phyloP scores from a whole-genome alignment of 2,888 invertebrate genomes.

The Acleris laterana region DNA sequence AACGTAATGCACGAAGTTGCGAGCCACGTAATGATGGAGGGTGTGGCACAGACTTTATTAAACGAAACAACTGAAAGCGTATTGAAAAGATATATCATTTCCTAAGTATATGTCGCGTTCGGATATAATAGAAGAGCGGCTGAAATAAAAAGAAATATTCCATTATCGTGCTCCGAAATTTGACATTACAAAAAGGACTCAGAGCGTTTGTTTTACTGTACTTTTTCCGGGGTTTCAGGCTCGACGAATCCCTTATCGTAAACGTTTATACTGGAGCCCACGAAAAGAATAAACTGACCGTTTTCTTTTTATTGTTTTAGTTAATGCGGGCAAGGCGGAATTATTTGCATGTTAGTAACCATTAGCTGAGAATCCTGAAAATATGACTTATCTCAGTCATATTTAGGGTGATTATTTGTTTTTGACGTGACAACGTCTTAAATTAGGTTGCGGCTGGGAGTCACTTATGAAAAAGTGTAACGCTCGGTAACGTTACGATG shows the following conservation, averaged over 20 bases:
- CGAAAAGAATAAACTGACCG: slow-evolving; percentile 25
- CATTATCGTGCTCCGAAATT: slow-evolving; percentile 16
- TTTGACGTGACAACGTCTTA: too few species aligned
- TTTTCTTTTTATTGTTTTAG: slow-evolving; percentile 30
- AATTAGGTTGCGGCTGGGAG: too few species aligned
- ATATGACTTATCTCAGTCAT: too few species aligned
- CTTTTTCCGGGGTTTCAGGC: slow-evolving; percentile 3
- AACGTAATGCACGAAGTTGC: too few species aligned
- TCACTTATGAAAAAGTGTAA: too few species aligned
- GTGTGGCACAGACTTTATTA: slow-evolving; percentile 9
- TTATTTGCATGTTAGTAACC: slow-evolving; percentile 23
- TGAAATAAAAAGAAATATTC: slow-evolving; percentile 25
- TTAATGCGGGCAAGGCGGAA: slow-evolving; percentile 5
- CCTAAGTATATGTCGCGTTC: not conserved
- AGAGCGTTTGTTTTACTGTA: slow-evolving; percentile 9
- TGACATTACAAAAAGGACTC: slow-evolving; percentile 12
- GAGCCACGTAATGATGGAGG: too few species aligned
- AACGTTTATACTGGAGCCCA: slow-evolving; percentile 29
- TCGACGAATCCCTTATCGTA: slow-evolving; percentile 20
- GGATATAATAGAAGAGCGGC: slow-evolving; percentile 4
- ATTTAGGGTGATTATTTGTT: too few species aligned
- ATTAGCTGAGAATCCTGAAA: slow-evolving; percentile 1
- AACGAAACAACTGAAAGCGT: not conserved
- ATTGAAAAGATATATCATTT: slow-evolving; percentile 2
- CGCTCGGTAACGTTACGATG: too few species aligned